These are phyloP conservation scores for Antheraea assamensis DNA, from an alignment of 2,888 invertebrate genomes.

Conservation along the genomic window DNA sequence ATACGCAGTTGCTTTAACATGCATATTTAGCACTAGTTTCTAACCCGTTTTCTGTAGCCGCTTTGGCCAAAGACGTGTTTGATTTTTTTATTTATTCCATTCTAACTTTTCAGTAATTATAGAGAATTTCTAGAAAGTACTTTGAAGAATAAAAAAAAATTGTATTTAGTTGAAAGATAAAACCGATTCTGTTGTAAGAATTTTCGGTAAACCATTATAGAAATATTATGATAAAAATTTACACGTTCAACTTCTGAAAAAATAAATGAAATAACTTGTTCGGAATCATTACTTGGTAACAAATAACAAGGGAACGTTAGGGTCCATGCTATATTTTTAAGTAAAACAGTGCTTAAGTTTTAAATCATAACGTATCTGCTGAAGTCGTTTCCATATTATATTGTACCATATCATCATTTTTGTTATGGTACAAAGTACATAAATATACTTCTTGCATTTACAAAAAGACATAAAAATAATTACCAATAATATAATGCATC, in stretches of 20 bases:
- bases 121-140: neutral
- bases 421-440: neutral
- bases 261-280: neutral
- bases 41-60: slow-evolving; percentile 7
- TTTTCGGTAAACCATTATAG: neutral
- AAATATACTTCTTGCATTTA: neutral
- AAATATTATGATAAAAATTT: neutral
- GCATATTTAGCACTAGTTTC: slow-evolving; percentile 13
- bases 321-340: neutral
- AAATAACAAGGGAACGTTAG: neutral
- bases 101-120: slow-evolving; percentile 8
- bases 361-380: neutral
- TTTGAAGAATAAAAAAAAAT: neutral
- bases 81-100: slow-evolving; percentile 24
- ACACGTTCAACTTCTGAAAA: neutral
- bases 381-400: neutral
- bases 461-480: neutral
- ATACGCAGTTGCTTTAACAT: slow-evolving; percentile 5
- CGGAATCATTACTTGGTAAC: neutral
- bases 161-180: neutral
- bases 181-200: neutral
- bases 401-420: neutral
- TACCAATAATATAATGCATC: neutral
- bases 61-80: neutral
- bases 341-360: neutral